phyloP scores from a whole-genome alignment of 2,888 invertebrate genomes.

The Thera obeliscata region DNA sequence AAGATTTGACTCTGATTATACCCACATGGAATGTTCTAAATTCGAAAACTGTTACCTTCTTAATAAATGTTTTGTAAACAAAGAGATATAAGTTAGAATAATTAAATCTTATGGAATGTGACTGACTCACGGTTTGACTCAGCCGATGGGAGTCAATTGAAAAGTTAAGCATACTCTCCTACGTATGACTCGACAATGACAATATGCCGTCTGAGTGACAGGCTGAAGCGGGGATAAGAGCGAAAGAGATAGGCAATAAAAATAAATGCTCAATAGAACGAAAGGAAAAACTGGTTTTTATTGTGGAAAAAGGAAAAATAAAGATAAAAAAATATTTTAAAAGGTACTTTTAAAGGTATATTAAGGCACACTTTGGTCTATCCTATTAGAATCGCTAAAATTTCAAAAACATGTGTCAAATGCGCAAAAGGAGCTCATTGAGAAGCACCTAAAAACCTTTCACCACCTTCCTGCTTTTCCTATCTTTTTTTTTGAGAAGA shows the following conservation, averaged over 20 bases:
- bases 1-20: no score
- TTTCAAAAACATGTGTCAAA: no score
- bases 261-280: neutral
- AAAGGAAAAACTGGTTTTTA: no score
- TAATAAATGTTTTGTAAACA: slow-evolving; percentile 15
- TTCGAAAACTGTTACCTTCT: neutral
- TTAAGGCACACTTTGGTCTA: no score
- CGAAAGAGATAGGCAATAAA: neutral
- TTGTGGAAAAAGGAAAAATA: no score
- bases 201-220: slow-evolving; percentile 39
- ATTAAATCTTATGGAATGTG: slow-evolving; percentile 31
- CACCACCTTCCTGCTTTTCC: no score
- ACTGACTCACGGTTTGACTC: slow-evolving; percentile 55
- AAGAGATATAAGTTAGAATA: slow-evolving; percentile 10
- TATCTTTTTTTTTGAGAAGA: no score
- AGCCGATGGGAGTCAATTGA: slow-evolving; percentile 73
- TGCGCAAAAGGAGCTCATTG: no score
- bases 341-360: no score
- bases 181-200: slow-evolving; percentile 60
- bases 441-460: no score
- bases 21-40: neutral
- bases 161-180: slow-evolving; percentile 58
- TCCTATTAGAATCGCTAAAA: no score
- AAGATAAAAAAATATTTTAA: no score
- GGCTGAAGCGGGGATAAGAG: slow-evolving; percentile 28